phyloP scores from a whole-genome alignment of 1,140 invertebrate genomes.

The Megalopta genalis region DNA sequence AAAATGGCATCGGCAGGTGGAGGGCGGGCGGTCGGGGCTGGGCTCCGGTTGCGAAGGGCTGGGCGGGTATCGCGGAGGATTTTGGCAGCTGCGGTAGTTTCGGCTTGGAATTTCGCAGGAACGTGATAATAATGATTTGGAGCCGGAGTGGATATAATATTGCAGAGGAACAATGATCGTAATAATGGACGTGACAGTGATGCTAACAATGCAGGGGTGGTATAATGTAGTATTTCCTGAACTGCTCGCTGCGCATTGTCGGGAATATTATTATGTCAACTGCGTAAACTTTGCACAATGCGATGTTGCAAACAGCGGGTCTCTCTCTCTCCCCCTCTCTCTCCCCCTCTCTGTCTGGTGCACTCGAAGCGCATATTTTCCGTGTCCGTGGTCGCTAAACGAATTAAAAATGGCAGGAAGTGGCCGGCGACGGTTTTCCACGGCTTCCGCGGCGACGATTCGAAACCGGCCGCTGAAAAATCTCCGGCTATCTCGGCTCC shows the following conservation, averaged over 20 bases:
- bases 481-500: too few relatives aligned
- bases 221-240: slow-evolving; percentile 17
- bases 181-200: slow-evolving; percentile 34
- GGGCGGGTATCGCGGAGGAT: background rate
- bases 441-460: too few relatives aligned
- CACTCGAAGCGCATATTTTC: background rate
- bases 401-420: too few relatives aligned
- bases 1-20: background rate
- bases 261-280: slow-evolving; percentile 33
- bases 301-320: background rate
- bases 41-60: background rate
- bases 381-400: too few relatives aligned
- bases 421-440: too few relatives aligned
- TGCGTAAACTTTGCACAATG: slow-evolving; percentile 7
- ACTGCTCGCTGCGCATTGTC: slow-evolving; percentile 23
- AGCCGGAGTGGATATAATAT: slow-evolving; percentile 6
- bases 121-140: background rate
- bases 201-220: slow-evolving; percentile 35
- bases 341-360: too few relatives aligned
- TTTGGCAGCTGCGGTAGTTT: background rate
- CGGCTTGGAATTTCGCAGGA: background rate
- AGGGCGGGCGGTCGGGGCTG: background rate
- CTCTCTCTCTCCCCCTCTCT: too few relatives aligned
- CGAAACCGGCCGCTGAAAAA: too few relatives aligned
- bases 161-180: slow-evolving; percentile 29